Conservation (phyloP, 2,888 invertebrate genomes). For the Scaptomyza reducta region DNA sequence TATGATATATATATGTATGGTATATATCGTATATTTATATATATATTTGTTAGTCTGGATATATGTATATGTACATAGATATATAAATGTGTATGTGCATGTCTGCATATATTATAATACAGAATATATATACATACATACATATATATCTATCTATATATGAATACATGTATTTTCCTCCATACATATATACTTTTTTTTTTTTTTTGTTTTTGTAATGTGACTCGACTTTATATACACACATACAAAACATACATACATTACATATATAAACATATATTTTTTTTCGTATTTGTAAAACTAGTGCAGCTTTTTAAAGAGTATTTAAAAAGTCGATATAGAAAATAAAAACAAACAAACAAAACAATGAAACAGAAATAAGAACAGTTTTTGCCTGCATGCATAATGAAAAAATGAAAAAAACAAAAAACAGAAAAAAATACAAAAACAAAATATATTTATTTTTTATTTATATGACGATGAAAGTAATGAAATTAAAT, state of each 20-base stretch:
- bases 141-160: constrained; percentile 15
- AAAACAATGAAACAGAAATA: constrained; percentile 27
- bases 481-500: constrained; percentile 71
- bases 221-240: constrained; percentile 62
- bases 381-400: constrained; percentile 66
- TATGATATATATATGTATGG: constrained; percentile 38
- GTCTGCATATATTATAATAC: constrained; percentile 45
- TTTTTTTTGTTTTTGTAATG: constrained; percentile 56
- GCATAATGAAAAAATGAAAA: constrained; percentile 44
- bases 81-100: constrained; percentile 44
- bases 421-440: constrained; percentile 6
- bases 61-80: constrained; percentile 25
- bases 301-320: constrained; percentile 71
- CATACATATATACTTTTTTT: not conserved
- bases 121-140: too few relatives aligned
- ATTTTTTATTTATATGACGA: constrained; percentile 71
- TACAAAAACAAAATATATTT: constrained; percentile 69
- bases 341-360: constrained; percentile 24
- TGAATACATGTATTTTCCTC: constrained; percentile 29
- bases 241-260: constrained; percentile 33
- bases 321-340: constrained; percentile 48
- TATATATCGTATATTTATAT: constrained; percentile 28
- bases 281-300: constrained; percentile 74
- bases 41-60: constrained; percentile 28
- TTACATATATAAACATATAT: constrained; percentile 39